These are phyloP conservation scores for Cataglyphis altisquamis DNA, from an alignment of 2,888 invertebrate species.

Conservation along the genomic window DNA sequence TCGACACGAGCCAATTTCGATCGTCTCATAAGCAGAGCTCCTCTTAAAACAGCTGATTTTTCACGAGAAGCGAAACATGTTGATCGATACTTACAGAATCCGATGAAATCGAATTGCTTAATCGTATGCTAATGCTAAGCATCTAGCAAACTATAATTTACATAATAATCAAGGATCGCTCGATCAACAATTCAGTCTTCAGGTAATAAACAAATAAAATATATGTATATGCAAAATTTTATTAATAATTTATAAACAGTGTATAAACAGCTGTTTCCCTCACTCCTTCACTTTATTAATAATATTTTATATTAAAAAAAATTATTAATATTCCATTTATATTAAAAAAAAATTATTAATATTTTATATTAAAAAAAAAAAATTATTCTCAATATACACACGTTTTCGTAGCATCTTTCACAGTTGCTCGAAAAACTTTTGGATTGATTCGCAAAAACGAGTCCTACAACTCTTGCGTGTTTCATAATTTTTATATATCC, in stretches of 20 bases:
- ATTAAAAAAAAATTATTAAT: too few species aligned
- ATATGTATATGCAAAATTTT: background rate
- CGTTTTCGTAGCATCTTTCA: background rate
- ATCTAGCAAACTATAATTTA: constrained; percentile 19
- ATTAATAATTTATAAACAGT: background rate
- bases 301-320: too few species aligned
- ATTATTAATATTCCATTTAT: background rate
- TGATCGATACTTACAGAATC: background rate
- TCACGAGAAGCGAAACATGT: background rate
- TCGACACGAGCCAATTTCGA: constrained; percentile 14
- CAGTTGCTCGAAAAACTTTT: background rate
- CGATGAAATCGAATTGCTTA: constrained; percentile 37
- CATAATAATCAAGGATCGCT: constrained; percentile 19
- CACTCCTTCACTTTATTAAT: background rate
- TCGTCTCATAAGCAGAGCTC: constrained; percentile 1
- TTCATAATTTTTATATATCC: constrained; percentile 33
- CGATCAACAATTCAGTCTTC: background rate
- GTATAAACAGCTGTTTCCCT: background rate
- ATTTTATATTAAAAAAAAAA: too few species aligned
- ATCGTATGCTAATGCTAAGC: constrained; percentile 36
- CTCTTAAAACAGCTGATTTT: constrained; percentile 19
- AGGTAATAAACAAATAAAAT: constrained; percentile 16
- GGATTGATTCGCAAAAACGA: background rate
- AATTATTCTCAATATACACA: background rate
- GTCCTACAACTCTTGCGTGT: background rate